phyloP scores from a whole-genome alignment of 2,113 vertebrate species.

The Orientallactaga bullata region DNA sequence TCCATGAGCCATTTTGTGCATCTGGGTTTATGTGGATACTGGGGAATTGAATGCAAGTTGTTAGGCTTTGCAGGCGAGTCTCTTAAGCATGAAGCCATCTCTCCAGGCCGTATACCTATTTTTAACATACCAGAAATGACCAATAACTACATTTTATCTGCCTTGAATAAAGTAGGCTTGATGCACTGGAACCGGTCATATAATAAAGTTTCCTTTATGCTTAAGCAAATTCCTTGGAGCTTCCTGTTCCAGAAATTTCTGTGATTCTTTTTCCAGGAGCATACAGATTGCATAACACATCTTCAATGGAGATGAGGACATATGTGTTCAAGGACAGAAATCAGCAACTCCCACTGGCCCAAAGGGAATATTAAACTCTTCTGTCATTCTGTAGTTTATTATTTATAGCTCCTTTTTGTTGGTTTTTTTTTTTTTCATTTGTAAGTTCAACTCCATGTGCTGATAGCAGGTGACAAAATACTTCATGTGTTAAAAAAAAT shows the following conservation, averaged over 20 bases:
- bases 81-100: no score
- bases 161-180: conserved; percentile 75
- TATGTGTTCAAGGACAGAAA: conserved; percentile 82
- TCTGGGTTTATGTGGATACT: no score
- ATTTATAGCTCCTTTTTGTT: conserved; percentile 84
- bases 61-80: no score
- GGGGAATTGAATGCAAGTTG: no score
- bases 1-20: no score
- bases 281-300: conserved; percentile 7
- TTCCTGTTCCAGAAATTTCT: conserved; percentile 35
- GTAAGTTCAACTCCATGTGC: conserved; percentile 87
- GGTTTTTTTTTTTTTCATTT: conserved; percentile 85
- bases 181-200: conserved; percentile 53
- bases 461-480: conserved; percentile 88
- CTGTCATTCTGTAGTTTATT: conserved; percentile 84
- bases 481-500: conserved; percentile 89
- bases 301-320: conserved; percentile 70
- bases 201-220: conserved; percentile 61
- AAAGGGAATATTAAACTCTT: conserved; percentile 86
- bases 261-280: conserved; percentile 41
- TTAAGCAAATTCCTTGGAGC: conserved; percentile 18
- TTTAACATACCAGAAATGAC: conserved; percentile 85
- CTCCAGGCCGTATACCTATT: conserved; percentile 71
- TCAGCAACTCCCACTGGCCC: conserved; percentile 81
- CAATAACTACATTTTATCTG: conserved; percentile 83